Percentiles rank a stretch among this genome's conserved stretches.
Conservation (phyloP, 1,140 invertebrate genomes). For the Cataglyphis hispanica region DNA sequence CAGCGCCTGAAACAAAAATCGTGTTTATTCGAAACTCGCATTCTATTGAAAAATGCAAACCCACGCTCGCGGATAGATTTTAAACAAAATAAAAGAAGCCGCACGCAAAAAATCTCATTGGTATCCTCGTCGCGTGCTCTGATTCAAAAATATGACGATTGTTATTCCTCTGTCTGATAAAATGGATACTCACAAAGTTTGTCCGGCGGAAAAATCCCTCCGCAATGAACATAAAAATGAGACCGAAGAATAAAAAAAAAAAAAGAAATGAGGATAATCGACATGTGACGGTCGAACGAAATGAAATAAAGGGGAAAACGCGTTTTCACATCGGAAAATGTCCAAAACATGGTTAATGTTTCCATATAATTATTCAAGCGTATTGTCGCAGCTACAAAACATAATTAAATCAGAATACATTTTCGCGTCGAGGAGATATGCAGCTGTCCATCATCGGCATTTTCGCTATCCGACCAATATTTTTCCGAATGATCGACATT, state of each 20-base stretch:
- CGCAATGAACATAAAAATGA: conserved; percentile 20
- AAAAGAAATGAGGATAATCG: conserved; percentile 71
- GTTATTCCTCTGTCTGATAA: conserved; percentile 48
- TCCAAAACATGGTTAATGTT: conserved; percentile 68
- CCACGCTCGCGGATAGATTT: conserved; percentile 34
- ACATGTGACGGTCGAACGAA: conserved; percentile 56
- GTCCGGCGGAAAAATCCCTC: conserved; percentile 16
- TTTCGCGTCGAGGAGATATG: conserved; percentile 44
- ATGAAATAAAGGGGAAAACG: conserved; percentile 74
- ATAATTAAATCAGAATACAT: conserved; percentile 67
- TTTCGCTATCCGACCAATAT: conserved; percentile 33
- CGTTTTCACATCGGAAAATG: conserved; percentile 66
- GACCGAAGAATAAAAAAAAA: background rate
- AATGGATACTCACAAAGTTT: conserved; percentile 26
- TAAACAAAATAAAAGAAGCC: conserved; percentile 50
- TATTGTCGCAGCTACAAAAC: conserved; percentile 61
- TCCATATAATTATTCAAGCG: conserved; percentile 76
- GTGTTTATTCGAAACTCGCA: conserved; percentile 57
- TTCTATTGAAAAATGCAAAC: conserved; percentile 59
- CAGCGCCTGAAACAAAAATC: conserved; percentile 58
- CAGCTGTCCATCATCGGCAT: conserved; percentile 33
- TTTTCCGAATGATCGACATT: conserved; percentile 23
- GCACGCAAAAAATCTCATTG: conserved; percentile 35
- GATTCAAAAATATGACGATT: conserved; percentile 71
- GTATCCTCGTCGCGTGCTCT: conserved; percentile 31